phyloP scores from a whole-genome alignment of 2,888 invertebrate species.

The Zaprionus bogoriensis region DNA sequence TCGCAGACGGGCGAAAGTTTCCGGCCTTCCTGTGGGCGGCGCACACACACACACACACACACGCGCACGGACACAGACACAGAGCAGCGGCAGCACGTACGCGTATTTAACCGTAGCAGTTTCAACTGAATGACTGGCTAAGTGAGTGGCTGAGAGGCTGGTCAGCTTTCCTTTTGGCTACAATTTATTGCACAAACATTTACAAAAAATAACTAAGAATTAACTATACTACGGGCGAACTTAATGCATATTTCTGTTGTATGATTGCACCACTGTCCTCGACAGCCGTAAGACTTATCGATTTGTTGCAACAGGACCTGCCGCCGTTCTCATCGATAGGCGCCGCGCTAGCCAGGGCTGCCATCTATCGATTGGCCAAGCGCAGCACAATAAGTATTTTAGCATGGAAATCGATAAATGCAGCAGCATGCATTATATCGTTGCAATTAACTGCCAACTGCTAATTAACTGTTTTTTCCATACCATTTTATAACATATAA shows the following conservation, averaged over 20 bases:
- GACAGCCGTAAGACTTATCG: conserved; percentile 34
- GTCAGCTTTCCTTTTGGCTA: conserved; percentile 54
- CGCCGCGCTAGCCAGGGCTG: no score
- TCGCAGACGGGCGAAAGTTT: conserved; percentile 4
- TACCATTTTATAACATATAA: no score
- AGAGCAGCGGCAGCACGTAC: conserved; percentile 3
- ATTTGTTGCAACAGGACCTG: conserved; percentile 39
- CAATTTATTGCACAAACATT: conserved; percentile 69
- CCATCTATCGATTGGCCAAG: conserved; percentile 16
- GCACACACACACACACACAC: no score
- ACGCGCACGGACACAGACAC: no score
- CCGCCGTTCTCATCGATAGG: conserved; percentile 3
- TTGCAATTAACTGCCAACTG: no score
- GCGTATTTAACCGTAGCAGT: conserved; percentile 10
- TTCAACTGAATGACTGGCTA: conserved; percentile 30
- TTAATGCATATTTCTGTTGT: conserved; percentile 63
- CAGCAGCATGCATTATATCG: no score
- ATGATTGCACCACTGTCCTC: conserved; percentile 48
- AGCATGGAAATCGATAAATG: no score
- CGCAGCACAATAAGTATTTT: no score
- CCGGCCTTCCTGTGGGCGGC: no score
- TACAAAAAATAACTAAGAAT: conserved; percentile 70
- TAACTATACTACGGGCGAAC: conserved; percentile 65
- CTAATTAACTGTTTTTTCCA: no score
- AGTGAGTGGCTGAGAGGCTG: no score